phyloP scores from a whole-genome alignment of 2,888 invertebrate species.

The Thecocarcelia acutangulata region DNA sequence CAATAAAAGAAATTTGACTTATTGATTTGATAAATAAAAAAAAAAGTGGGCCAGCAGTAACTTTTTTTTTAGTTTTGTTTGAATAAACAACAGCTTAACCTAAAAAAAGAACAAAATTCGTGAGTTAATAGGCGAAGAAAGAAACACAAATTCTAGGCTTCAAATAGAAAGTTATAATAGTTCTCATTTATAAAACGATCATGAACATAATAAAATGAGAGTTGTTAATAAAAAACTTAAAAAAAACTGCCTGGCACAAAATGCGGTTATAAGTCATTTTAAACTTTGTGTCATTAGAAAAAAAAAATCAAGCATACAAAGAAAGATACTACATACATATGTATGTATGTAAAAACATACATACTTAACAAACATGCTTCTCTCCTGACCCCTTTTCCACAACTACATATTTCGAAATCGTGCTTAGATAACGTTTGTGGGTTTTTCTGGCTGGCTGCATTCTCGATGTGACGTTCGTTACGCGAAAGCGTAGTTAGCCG shows the following conservation, averaged over 20 bases:
- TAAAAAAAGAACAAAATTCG: slow-evolving; percentile 52
- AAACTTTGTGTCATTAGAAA: slow-evolving; percentile 60
- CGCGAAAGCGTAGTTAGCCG: slow-evolving; percentile 31
- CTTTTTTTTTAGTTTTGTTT: slow-evolving; percentile 45
- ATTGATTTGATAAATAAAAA: slow-evolving; percentile 23
- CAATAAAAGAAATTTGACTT: slow-evolving; percentile 39
- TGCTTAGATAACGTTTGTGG: slow-evolving; percentile 47
- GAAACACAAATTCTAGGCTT: slow-evolving; percentile 45
- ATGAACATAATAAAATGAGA: slow-evolving; percentile 41
- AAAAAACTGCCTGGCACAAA: slow-evolving; percentile 5
- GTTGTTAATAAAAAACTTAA: slow-evolving; percentile 18
- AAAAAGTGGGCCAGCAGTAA: slow-evolving; percentile 62
- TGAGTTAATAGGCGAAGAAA: slow-evolving; percentile 28
- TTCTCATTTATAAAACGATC: slow-evolving; percentile 61
- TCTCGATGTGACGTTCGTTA: slow-evolving; percentile 20
- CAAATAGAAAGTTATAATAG: slow-evolving; percentile 66
- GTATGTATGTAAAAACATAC: no score
- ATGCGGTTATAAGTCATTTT: slow-evolving; percentile 39
- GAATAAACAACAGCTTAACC: slow-evolving; percentile 63
- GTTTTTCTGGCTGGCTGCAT: not conserved
- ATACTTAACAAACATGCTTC: not conserved
- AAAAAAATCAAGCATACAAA: slow-evolving; percentile 17
- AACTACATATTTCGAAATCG: slow-evolving; percentile 44
- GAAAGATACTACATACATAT: not conserved
- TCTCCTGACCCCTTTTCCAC: slow-evolving; percentile 38